Evolutionary conservation across 2,113 vertebrate genomes (phyloP).

Genomic region (Pogonocichla stellata): DNA sequence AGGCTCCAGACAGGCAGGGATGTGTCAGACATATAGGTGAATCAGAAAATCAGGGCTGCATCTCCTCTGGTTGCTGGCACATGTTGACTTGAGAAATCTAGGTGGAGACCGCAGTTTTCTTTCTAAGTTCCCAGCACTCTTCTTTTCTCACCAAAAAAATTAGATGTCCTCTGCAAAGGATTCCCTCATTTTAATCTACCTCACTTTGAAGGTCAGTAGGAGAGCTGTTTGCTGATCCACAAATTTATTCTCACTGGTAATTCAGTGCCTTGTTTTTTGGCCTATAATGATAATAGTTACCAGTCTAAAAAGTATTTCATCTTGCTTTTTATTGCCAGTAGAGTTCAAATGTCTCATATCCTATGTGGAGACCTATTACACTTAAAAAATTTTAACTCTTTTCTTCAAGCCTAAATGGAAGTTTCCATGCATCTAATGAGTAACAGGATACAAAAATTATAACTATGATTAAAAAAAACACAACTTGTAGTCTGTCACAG

Average conservation of each 20-base stretch:
- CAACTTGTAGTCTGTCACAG: neutral
- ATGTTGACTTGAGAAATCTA: neutral
- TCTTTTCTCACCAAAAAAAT: neutral
- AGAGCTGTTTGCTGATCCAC: neutral
- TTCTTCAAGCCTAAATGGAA: neutral
- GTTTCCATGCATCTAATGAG: neutral
- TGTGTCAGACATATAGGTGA: neutral
- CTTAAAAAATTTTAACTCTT: constrained; percentile 1
- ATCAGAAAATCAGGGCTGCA: neutral
- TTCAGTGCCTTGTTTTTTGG: neutral
- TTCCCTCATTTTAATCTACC: neutral
- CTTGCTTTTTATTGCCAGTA: neutral
- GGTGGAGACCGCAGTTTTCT: neutral
- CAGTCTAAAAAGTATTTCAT: neutral
- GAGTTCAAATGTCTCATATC: neutral
- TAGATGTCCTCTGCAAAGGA: neutral
- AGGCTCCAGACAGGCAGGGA: neutral
- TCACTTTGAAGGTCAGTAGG: neutral
- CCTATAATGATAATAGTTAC: neutral
- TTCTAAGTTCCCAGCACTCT: neutral
- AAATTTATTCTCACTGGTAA: neutral
- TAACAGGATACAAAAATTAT: neutral
- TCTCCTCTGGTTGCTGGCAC: neutral
- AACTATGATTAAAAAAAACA: constrained; percentile 7
- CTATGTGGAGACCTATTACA: neutral